Percentiles rank a stretch among this genome's conserved stretches.
Conservation (phyloP, 2,113 vertebrate genomes). For the Heterocephalus glaber region DNA sequence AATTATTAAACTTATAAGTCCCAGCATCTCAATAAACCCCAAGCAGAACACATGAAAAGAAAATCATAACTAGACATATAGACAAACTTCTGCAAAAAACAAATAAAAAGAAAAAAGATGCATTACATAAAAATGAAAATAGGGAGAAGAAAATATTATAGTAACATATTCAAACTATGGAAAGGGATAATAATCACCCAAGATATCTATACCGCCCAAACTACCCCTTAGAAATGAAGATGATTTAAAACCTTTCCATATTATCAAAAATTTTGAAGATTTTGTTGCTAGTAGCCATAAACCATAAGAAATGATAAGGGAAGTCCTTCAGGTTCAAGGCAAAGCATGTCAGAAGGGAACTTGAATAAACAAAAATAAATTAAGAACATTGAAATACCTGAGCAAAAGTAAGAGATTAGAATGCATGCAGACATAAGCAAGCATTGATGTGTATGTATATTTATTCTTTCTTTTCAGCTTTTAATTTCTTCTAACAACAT, state of each 20-base stretch:
- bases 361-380: neutral
- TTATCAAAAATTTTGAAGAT: neutral
- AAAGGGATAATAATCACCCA: neutral
- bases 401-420: neutral
- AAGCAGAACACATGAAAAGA: neutral
- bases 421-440: neutral
- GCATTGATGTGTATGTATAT: neutral
- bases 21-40: neutral
- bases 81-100: neutral
- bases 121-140: neutral
- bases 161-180: neutral
- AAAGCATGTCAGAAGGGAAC: neutral
- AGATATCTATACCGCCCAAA: neutral
- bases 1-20: neutral
- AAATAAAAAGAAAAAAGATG: neutral
- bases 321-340: neutral
- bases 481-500: neutral
- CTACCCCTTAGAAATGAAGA: neutral
- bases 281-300: neutral
- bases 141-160: neutral
- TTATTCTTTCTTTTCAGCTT: neutral
- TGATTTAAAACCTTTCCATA: neutral
- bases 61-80: neutral
- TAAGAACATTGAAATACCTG: neutral
- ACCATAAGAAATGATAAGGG: neutral